Evolutionary conservation across 2,113 vertebrate species (phyloP).

Genomic region (rabbit (Oryctolagus cuniculus)): mOryCun1.1 NW_027208201.1:4423001-4423500

Average conservation of each 20-base stretch:
- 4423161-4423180: too few species aligned
- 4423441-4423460: not conserved
- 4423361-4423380: not conserved
- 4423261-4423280: not conserved
- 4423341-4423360: not conserved
- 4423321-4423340: not conserved
- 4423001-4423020: too few species aligned
- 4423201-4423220: too few species aligned
- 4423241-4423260: not conserved
- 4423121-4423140: too few species aligned
- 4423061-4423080: too few species aligned
- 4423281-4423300: not conserved
- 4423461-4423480: not conserved
- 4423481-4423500: not conserved
- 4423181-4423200: too few species aligned
- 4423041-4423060: too few species aligned
- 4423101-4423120: too few species aligned
- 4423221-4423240: too few species aligned
- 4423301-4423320: not conserved
- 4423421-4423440: not conserved
- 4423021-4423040: too few species aligned
- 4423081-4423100: too few species aligned
- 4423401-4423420: not conserved
- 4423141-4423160: too few species aligned
- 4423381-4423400: conserved; percentile 2